Conservation (phyloP, 2,888 invertebrate genomes). For the Agriotes lineatus region DNA sequence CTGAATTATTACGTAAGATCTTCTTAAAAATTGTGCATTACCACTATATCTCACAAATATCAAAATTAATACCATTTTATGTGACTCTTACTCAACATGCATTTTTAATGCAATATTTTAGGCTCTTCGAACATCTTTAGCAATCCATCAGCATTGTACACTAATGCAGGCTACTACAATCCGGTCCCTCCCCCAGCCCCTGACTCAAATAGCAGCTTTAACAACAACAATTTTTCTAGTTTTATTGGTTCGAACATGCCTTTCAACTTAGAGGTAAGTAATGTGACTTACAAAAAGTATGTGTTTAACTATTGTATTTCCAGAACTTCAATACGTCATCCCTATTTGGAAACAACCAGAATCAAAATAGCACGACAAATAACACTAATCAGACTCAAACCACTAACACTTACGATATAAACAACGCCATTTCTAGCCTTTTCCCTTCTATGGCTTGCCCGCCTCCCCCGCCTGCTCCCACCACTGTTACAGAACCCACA, state of each 20-base stretch:
- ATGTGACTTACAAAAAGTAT: not conserved
- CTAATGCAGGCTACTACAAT: slow-evolving; percentile 67
- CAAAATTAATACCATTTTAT: no score
- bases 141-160: slow-evolving; percentile 42
- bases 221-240: slow-evolving; percentile 72
- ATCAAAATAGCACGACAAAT: slow-evolving; percentile 2
- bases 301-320: slow-evolving; percentile 18
- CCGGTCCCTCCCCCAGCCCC: slow-evolving; percentile 59
- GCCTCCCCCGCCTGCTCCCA: slow-evolving; percentile 64
- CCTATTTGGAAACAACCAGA: slow-evolving; percentile 36
- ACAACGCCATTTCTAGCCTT: slow-evolving; percentile 50
- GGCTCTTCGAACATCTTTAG: not conserved
- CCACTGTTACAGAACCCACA: slow-evolving; percentile 43
- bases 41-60: no score
- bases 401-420: slow-evolving; percentile 20
- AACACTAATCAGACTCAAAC: slow-evolving; percentile 26
- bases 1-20: no score
- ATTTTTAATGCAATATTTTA: no score
- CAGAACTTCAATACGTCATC: slow-evolving; percentile 42
- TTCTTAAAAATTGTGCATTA: no score
- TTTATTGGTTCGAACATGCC: slow-evolving; percentile 75
- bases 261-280: slow-evolving; percentile 67
- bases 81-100: no score
- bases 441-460: slow-evolving; percentile 66
- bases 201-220: slow-evolving; percentile 52